Base-by-base conservation (phyloP, 2,797 vertebrate genomes). In the Semotilus atromaculatus region DNA sequence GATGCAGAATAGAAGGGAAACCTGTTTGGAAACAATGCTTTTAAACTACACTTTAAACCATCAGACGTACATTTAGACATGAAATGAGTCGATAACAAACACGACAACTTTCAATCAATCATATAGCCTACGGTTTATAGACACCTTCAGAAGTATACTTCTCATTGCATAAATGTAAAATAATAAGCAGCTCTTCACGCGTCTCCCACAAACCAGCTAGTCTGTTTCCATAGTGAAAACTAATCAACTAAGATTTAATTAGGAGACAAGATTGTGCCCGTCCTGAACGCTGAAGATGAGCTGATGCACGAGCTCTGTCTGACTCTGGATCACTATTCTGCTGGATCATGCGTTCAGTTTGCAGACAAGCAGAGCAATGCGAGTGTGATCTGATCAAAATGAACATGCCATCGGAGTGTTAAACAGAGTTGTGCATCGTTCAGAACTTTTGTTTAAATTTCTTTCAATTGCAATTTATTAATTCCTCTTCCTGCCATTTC, bases 191-290 rank as follows among this genome's bases (percentile, higher is more conserved):
- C 13, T 60, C 53, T 76, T 26, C 14, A 26, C 14, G 48, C 14
- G 31, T 76, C 51, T 76, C 4, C 19, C 21, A 36, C n/a, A 43
- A 71, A 90, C 88, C 88, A 92, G 91, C 91, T 90, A 89, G 86
- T 87, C 62, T 84, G 90, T 87, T 86, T 74, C 55, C 43, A 72
- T 83, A 85, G 90, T 87, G 85, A 89, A 91, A 89, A 86, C 45
- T 74, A 89, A 88, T 84, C 83, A 81, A 89, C 91, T 87, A 64
- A 73, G 85, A 92, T 93, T 93, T 90, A 92, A 93, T 93, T 93
- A 93, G 81, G 89, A 89, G 90, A 85, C 83, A 82, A 87, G 78
- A 86, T 38, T 90, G 88, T 87, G 87, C 82, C 85, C 82, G 86
- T 82, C 84, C 91, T 91, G 85, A 90, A 43, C 43, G 43, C 43